Evolutionary conservation across 2,113 vertebrate genomes (phyloP), one percentile per base, ranked within the genome.

Genomic region (Fukomys damarensis): DNA sequence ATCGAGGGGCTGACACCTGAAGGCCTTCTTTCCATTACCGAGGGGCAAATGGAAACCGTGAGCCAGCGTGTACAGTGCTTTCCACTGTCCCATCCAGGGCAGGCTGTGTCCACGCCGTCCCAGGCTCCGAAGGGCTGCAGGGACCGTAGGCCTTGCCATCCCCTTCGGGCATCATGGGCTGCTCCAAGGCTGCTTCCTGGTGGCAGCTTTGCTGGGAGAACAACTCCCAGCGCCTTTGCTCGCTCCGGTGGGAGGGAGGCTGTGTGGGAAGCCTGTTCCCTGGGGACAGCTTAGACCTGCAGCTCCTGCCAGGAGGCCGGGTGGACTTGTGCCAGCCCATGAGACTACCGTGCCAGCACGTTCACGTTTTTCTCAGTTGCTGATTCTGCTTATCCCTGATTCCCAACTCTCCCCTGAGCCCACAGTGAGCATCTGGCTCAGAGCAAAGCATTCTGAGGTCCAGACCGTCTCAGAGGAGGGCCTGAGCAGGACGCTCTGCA

Each of bases 21-120:
- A 32, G 83, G 38, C 7, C 79, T 11, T 68, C 35, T 83, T 54
- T 74, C 74, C 91, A 30, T 91, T 77, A n/a, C 35, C 82, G 24
- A 96, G 77, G 96, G 89, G 93, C 94, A 96, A 91, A 95, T 86
- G 80, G 95, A 70, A 94, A 93, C 9, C n/a, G 5, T 38, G 65
- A 83, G 38, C 88, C 56, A 52, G 20, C 5, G 70, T 61, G 59
- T 0, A 14, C 81, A 79, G 94, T 4, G 35, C 22, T 65, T 59
- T 77, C 79, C 20, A 10, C 88, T 30, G 86, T 56, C 88, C 35
- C 7, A 43, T 82, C 85, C 77, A 72, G 82, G 82, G 28, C 28
- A 70, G 24, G 41, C 86, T 63, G 32, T 79, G 86, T 86, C 65
- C 70, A 63, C 30, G 10, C 16, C 0, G 19, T 35, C 30, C 49